Base-by-base conservation (phyloP, 2,888 invertebrate genomes). In the Leptothorax acervorum region DNA sequence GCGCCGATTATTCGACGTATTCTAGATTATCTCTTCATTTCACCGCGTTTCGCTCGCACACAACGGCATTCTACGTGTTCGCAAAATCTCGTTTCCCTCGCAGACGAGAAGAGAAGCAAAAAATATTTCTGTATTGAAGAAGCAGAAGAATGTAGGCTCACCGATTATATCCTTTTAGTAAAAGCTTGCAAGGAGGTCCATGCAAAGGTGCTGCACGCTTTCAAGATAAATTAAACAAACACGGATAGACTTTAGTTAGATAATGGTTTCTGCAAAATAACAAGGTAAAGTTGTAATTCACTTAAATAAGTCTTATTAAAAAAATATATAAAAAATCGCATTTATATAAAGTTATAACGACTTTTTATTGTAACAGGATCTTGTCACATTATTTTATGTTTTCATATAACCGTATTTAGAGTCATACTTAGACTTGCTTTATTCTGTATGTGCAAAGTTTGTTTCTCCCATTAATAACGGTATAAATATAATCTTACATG, bases 1-100 rank as follows among this genome's bases (percentile, higher is more conserved):
- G 23, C 60, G 55, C 48, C 82, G 63, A 84, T 84, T 84, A 84
- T 75, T 84, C 74, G 74, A 84, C 75, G 84, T 71, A 74, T 76
- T 60, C 11, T 70, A 48, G 60, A 68, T 82, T 75, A 84, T 75
- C 74, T 84, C 78, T 78, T 78, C 42, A 55, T 75, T 75, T 75
- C 75, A 39, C 35, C 35, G 39, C 28, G 81, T 81, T 81, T 79
- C 42, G 31, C 65, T 75, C 48, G 63, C 23, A 55, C 53, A 28
- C 55, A 28, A 66, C n/a, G 66, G 66, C 55, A 55, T 78, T 78
- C 48, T 63, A 51, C 39, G 23, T 23, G 55, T 55, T 66, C 42
- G 65, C 15, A 55, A 78, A 78, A 78, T 78, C 31, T 78, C 39
- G 48, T 75, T 28, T 65, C 53, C n/a, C 42, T 76, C 42, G 53